These are phyloP conservation scores for Hippocampus kuda DNA, from an alignment of 2,797 vertebrate genomes.

Conservation along the genomic window DNA sequence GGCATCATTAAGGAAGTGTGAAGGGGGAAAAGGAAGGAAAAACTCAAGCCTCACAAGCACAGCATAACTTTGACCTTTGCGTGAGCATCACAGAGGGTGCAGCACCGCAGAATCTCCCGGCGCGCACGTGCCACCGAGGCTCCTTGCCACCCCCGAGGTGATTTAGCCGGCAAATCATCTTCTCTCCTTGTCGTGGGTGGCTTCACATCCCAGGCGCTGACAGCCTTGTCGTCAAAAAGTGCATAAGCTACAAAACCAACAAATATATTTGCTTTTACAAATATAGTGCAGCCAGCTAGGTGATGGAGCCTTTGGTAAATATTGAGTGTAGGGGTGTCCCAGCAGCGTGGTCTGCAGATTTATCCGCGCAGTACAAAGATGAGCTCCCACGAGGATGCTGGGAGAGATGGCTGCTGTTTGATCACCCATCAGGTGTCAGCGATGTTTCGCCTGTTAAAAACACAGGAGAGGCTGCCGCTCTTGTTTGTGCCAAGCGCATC, in stretches of 20 bases:
- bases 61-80: conserved; percentile 51
- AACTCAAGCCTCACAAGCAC: conserved; percentile 30
- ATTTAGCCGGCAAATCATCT: conserved; percentile 42
- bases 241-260: conserved; percentile 51
- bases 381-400: conserved; percentile 61
- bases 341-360: conserved; percentile 63
- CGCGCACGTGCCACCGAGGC: conserved; percentile 35
- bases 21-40: conserved; percentile 32
- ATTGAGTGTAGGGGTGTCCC: conserved; percentile 60
- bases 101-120: conserved; percentile 27
- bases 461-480: conserved; percentile 69
- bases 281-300: conserved; percentile 40
- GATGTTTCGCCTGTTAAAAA: conserved; percentile 66
- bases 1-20: conserved; percentile 52
- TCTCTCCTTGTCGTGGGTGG: conserved; percentile 30
- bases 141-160: conserved; percentile 49
- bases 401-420: conserved; percentile 65
- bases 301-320: conserved; percentile 64
- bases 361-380: conserved; percentile 64
- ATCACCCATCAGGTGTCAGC: conserved; percentile 77
- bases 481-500: conserved; percentile 66
- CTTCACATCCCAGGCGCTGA: conserved; percentile 35
- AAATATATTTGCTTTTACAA: conserved; percentile 49
- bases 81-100: conserved; percentile 43
- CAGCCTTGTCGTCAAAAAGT: conserved; percentile 40